Conservation (phyloP, 2,113 vertebrate species). For the Ictalurus punctatus region DNA sequence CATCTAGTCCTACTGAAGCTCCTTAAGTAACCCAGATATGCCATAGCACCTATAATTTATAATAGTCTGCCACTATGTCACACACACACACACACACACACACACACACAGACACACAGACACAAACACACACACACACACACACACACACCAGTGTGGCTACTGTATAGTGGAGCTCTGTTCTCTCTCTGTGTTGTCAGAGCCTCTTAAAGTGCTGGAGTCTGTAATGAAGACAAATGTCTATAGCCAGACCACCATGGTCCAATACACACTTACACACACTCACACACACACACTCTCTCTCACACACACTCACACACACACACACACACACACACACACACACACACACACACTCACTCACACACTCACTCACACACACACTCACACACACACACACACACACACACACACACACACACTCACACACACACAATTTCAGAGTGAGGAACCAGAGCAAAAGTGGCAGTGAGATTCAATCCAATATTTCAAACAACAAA, state of each 20-base stretch:
- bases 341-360: too few relatives aligned
- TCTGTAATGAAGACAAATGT: constrained; percentile 58
- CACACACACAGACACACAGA: too few relatives aligned
- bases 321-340: constrained; percentile 33
- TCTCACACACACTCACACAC: constrained; percentile 20
- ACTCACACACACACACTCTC: constrained; percentile 42
- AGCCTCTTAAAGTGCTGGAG: constrained; percentile 46
- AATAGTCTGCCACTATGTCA: not conserved
- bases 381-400: too few relatives aligned
- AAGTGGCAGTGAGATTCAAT: constrained; percentile 31
- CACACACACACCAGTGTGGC: constrained; percentile 32
- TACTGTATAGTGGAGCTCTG: constrained; percentile 50
- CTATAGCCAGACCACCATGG: constrained; percentile 50
- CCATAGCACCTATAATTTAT: constrained; percentile 47
- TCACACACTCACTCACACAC: too few relatives aligned
- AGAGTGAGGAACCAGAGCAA: constrained; percentile 18
- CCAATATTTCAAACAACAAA: constrained; percentile 30
- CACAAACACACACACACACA: constrained; percentile 29
- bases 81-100: constrained; percentile 35
- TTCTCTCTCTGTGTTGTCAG: constrained; percentile 48
- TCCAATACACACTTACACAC: constrained; percentile 42
- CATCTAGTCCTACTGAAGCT: constrained; percentile 42
- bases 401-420: too few relatives aligned
- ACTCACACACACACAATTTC: constrained; percentile 7
- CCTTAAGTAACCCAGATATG: constrained; percentile 54